These are phyloP conservation scores for Nothura maculosa DNA, from an alignment of 2,797 vertebrate species.

Conservation along the genomic window DNA sequence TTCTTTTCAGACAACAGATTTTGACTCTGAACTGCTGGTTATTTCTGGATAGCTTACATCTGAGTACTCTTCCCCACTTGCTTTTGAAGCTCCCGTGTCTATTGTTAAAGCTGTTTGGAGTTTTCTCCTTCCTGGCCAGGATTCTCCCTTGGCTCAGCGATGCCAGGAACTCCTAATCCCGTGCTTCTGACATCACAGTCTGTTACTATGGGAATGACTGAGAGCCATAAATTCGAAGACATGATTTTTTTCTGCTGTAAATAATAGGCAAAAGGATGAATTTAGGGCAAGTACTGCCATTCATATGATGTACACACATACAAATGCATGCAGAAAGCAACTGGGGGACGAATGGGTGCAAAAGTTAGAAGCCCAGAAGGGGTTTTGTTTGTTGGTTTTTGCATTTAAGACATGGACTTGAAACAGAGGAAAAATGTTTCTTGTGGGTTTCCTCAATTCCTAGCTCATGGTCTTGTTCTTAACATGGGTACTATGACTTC, in stretches of 20 bases:
- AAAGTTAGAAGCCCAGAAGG: neutral
- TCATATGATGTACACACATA: neutral
- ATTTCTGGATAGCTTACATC: neutral
- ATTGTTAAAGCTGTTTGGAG: neutral
- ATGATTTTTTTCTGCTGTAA: neutral
- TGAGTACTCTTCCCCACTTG: neutral
- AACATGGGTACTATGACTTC: neutral
- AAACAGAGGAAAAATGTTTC: neutral
- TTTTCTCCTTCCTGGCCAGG: conserved; percentile 13
- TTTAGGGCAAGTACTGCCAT: neutral
- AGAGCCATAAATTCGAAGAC: neutral
- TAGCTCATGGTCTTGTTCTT: neutral
- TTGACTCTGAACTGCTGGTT: neutral
- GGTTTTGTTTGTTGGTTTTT: neutral
- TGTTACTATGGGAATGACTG: neutral
- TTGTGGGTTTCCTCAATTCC: neutral
- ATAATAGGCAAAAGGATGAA: neutral
- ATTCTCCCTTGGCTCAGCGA: neutral
- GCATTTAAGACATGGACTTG: neutral
- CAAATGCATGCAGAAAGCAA: neutral
- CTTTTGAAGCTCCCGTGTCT: conserved; percentile 10
- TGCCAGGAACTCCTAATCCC: conserved; percentile 35
- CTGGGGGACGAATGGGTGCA: neutral
- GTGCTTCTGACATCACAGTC: neutral
- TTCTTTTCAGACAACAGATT: neutral